Conservation (phyloP, 2,797 vertebrate species). For the Falco berigora region DNA sequence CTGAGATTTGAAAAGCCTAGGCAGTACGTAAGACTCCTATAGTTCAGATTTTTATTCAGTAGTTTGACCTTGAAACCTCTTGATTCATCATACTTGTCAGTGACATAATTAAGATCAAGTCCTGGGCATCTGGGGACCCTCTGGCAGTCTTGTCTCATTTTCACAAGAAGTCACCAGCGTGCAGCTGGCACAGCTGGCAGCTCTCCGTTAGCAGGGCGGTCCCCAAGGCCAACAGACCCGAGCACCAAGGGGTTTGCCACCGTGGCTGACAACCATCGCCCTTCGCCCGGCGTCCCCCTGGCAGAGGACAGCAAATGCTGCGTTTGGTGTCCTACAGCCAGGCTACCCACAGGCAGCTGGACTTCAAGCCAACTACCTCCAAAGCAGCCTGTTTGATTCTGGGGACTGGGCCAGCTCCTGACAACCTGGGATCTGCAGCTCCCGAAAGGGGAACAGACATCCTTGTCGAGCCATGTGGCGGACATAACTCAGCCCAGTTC, state of each 20-base stretch:
- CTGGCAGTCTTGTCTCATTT: neutral
- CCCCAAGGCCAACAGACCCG: neutral
- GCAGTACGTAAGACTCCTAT: neutral
- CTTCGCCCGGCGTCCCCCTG: neutral
- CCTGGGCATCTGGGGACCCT: neutral
- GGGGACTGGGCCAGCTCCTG: neutral
- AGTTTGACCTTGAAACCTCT: conserved; percentile 48
- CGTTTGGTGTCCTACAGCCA: neutral
- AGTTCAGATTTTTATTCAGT: neutral
- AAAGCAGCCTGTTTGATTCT: neutral
- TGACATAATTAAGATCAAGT: neutral
- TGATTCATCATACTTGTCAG: neutral
- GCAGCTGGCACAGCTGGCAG: neutral
- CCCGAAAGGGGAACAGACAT: neutral
- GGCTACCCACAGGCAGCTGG: neutral
- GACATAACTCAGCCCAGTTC: neutral
- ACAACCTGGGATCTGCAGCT: neutral
- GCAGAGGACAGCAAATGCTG: neutral
- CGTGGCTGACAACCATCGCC: rapidly evolving
- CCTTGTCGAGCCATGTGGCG: neutral
- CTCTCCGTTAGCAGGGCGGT: rapidly evolving
- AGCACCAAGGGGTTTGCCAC: neutral
- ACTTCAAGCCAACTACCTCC: neutral
- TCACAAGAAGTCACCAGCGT: neutral
- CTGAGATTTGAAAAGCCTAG: neutral